phyloP scores from a whole-genome alignment of 2,113 vertebrate species.

The Pluvialis apricaria region DNA sequence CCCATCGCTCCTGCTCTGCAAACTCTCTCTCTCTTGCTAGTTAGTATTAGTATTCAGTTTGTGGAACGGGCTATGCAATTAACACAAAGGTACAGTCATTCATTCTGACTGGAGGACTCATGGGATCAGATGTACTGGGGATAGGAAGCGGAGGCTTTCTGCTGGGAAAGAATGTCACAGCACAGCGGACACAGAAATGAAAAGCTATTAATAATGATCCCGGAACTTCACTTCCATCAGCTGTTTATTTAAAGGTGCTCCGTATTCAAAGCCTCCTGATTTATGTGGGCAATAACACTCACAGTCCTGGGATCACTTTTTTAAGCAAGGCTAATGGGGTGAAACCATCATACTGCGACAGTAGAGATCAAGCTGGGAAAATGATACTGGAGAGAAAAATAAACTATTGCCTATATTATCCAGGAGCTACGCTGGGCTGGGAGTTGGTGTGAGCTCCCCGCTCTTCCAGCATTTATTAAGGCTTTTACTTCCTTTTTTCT shows the following conservation, averaged over 20 bases:
- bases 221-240: constrained; percentile 81
- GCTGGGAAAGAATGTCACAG: constrained; percentile 80
- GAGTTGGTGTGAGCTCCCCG: constrained; percentile 10
- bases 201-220: constrained; percentile 85
- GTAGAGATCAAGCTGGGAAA: constrained; percentile 70
- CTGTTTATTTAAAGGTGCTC: constrained; percentile 85
- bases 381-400: constrained; percentile 67
- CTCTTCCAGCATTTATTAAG: constrained; percentile 46
- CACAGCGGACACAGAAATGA: constrained; percentile 80
- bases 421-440: constrained; percentile 12
- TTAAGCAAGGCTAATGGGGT: constrained; percentile 81
- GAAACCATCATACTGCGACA: constrained; percentile 70
- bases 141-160: constrained; percentile 71
- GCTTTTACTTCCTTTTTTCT: constrained; percentile 24
- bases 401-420: constrained; percentile 64
- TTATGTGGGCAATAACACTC: constrained; percentile 79
- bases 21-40: constrained; percentile 5
- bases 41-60: constrained; percentile 67
- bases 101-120: constrained; percentile 74
- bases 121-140: constrained; percentile 70
- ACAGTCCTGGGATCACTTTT: constrained; percentile 71
- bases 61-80: constrained; percentile 69
- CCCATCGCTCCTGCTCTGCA: neutral
- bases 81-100: constrained; percentile 76
- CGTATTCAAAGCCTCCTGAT: constrained; percentile 76